Evolutionary conservation across 2,797 vertebrate genomes (phyloP).

Genomic region (Onychomys leucogaster): DNA sequence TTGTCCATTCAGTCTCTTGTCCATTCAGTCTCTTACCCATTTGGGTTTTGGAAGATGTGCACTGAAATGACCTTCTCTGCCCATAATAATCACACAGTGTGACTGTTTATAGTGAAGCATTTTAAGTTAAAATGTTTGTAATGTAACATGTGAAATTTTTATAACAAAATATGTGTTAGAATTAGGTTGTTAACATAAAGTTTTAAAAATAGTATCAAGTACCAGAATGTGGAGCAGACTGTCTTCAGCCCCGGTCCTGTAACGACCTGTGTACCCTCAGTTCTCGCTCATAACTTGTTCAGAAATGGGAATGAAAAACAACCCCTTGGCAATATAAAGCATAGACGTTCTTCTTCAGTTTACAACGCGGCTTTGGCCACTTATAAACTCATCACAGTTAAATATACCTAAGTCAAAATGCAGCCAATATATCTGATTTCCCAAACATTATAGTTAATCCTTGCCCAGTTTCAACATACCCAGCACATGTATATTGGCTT

Average conservation of each 20-base stretch:
- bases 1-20: background rate
- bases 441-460: background rate
- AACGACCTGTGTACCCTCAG: background rate
- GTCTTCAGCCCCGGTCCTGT: background rate
- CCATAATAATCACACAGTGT: background rate
- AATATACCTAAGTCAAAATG: background rate
- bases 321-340: background rate
- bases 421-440: background rate
- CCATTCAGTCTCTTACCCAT: too few relatives aligned
- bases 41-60: background rate
- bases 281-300: background rate
- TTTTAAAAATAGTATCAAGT: background rate
- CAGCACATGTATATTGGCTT: background rate
- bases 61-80: background rate
- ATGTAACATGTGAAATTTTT: constrained; percentile 8
- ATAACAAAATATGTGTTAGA: background rate
- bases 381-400: background rate
- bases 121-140: background rate
- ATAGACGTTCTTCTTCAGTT: background rate
- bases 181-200: background rate
- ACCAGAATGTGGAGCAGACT: background rate
- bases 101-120: background rate
- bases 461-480: background rate
- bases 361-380: background rate
- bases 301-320: background rate